phyloP scores from a whole-genome alignment of 2,888 invertebrate genomes.

The Protophormia terraenovae region DNA sequence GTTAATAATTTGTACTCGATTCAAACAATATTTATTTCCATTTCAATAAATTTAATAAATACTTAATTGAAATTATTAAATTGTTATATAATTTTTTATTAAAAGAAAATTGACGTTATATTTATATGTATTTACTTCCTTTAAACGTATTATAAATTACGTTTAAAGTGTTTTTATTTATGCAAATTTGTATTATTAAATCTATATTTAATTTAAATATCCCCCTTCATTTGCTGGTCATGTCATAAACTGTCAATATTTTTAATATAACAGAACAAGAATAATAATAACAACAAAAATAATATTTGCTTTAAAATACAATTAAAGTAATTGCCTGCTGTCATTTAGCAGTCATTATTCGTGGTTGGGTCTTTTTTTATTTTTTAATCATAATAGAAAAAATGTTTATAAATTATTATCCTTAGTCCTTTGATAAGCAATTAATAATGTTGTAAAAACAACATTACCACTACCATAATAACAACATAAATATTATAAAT shows the following conservation, averaged over 20 bases:
- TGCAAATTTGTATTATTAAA: neutral
- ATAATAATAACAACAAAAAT: neutral
- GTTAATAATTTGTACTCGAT: too few relatives aligned
- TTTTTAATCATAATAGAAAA: neutral
- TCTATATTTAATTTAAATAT: neutral
- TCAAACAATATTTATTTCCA: too few relatives aligned
- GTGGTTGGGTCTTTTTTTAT: neutral
- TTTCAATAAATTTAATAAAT: too few relatives aligned
- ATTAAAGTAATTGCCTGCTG: conserved; percentile 32
- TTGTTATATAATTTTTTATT: too few relatives aligned
- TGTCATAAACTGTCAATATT: neutral
- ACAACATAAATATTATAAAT: neutral
- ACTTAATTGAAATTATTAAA: too few relatives aligned
- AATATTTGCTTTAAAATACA: conserved; percentile 4
- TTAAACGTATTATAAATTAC: neutral
- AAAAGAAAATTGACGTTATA: too few relatives aligned
- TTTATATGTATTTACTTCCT: neutral
- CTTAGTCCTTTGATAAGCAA: conserved; percentile 2
- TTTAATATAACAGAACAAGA: neutral
- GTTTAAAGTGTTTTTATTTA: neutral
- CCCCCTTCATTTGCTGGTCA: neutral
- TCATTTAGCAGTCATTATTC: neutral
- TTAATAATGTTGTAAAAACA: conserved; percentile 9
- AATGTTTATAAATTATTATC: neutral
- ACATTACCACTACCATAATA: neutral